These are phyloP conservation scores for Porites rus DNA, from an alignment of 92 coral and sea anemone species.

Conservation along the genomic window DNA sequence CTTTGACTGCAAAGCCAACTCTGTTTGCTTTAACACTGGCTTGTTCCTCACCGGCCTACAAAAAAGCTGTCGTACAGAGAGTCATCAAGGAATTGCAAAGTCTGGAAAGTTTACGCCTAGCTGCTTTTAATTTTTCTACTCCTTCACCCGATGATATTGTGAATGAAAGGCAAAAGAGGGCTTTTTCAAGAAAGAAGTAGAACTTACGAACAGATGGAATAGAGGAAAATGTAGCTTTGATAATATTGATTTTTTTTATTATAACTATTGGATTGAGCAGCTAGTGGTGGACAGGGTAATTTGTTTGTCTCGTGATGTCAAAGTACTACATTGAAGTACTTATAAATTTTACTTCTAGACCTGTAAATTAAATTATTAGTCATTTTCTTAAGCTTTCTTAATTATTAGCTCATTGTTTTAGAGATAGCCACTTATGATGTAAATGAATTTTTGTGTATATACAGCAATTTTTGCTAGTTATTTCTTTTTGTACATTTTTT, in stretches of 20 bases:
- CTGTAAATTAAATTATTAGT: no score
- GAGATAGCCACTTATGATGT: background rate
- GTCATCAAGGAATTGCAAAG: constrained; percentile 1
- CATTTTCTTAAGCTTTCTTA: no score
- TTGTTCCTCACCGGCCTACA: constrained; percentile 24
- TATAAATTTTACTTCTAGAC: no score
- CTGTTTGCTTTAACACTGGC: constrained; percentile 79
- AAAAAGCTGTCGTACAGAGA: constrained; percentile 4
- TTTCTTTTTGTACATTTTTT: background rate
- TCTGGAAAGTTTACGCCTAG: background rate
- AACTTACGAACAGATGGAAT: no score
- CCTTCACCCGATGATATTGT: constrained; percentile 96
- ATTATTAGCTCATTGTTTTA: background rate
- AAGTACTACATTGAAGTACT: no score
- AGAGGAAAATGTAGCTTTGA: no score
- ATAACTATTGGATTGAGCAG: no score
- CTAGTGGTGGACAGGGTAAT: no score
- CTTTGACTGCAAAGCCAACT: constrained; percentile 54
- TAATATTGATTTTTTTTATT: no score
- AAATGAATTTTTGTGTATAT: background rate
- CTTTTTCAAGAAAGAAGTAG: constrained; percentile 63
- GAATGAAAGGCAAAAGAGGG: constrained; percentile 69
- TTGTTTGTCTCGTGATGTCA: no score
- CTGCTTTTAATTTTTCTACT: constrained; percentile 77
- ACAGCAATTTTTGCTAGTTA: background rate